A percentile compares a stretch with the other conserved stretches of the same genome.
These are phyloP conservation scores for Micrasema longulum DNA, from an alignment of 1,140 invertebrate genomes.

Conservation along the genomic window DNA sequence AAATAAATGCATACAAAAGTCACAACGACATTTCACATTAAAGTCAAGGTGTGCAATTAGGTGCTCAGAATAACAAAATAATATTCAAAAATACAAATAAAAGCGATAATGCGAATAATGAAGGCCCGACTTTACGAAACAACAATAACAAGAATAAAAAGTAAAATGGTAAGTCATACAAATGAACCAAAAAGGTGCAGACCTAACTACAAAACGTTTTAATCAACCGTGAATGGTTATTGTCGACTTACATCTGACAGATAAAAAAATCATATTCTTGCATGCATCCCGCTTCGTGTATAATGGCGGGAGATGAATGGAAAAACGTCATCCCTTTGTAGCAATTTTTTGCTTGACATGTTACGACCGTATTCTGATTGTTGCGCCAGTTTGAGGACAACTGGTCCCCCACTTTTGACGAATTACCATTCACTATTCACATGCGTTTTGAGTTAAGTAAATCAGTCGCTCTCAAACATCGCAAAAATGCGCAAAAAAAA, in stretches of 20 bases:
- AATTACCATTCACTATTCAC: constrained; percentile 48
- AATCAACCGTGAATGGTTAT: constrained; percentile 54
- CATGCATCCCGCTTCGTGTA: constrained; percentile 36
- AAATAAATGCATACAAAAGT: too few species aligned
- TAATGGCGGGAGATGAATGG: constrained; percentile 32
- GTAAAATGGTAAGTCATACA: constrained; percentile 33
- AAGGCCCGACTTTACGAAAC: constrained; percentile 23
- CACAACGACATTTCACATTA: too few species aligned
- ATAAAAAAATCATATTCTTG: constrained; percentile 40
- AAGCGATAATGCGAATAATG: constrained; percentile 26
- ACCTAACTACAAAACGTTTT: constrained; percentile 52
- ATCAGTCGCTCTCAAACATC: constrained; percentile 17
- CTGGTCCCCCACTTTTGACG: constrained; percentile 44
- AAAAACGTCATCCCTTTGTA: constrained; percentile 49
- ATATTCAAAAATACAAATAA: constrained; percentile 2
- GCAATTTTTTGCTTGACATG: constrained; percentile 55
- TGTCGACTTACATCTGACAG: constrained; percentile 51
- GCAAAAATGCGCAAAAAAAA: too few species aligned
- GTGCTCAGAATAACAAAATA: constrained; percentile 15
- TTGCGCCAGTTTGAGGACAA: constrained; percentile 48
- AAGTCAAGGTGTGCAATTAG: constrained; percentile 34
- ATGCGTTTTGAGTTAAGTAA: constrained; percentile 31
- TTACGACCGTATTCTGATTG: constrained; percentile 46
- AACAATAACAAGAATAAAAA: constrained; percentile 44
- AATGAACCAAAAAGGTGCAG: constrained; percentile 41